Evolutionary conservation across 2,113 vertebrate genomes (phyloP), one percentile per base, ranked within the genome.

Genomic region (Spea multiplicata): DNA sequence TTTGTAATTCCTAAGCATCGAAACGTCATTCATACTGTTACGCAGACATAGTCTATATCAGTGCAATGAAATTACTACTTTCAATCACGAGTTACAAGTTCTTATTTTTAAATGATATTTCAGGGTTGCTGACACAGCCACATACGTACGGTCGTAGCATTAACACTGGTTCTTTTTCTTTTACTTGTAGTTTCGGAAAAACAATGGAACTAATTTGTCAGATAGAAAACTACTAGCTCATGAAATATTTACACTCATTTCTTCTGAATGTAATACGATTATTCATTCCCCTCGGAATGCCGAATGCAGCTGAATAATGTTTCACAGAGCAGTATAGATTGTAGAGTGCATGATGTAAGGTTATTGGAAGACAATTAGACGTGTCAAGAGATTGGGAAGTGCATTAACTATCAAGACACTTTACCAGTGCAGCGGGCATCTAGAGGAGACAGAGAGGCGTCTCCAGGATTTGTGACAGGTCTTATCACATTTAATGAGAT

Each of bases 291-390:
- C 47, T 9, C 12, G 77, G 77, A 62, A 79, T 49, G 12, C 62
- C 67, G 70, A 59, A 67, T 67, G 77, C 52, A 16, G 62, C 52
- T 80, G 78, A 74, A 55, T 74, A 71, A 67, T 68, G 5, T 6
- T 14, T 69, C 45, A 47, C 48, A 7, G 44, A 46, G n/a, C 69
- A 65, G 70, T 8, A 45, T 30, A 67, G 73, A 73, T 67, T 62
- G 77, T 64, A 73, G 64, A 80, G 71, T 59, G 78, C 64, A 80
- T 80, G 71, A 80, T 46, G 71, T 80, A 80, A 80, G 49, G 49
- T 47, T 17, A 16, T 70, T 49, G 50, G 67, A 17, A 71, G 71
- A 57, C 71, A 55, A 17, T 49, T 8, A 66, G 62, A 68, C 71
- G 49, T 73, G 52, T 73, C 77, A 80, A 71, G 70, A 79, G 77